phyloP scores from a whole-genome alignment of 2,797 vertebrate genomes.

The Fundulus diaphanus region DNA sequence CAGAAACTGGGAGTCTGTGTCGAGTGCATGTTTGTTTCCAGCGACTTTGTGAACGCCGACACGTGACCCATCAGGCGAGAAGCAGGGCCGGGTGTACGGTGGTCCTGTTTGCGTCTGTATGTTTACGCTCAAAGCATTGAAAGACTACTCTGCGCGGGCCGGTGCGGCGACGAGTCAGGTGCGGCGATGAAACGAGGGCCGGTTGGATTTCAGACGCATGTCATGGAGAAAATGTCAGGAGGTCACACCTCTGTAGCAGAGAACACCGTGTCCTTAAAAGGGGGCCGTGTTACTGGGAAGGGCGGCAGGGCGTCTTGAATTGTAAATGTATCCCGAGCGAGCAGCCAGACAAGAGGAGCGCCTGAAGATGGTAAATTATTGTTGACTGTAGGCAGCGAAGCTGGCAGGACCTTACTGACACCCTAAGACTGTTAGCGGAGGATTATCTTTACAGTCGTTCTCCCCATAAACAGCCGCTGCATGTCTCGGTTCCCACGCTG shows the following conservation, averaged over 20 bases:
- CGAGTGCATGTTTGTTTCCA: too few species aligned
- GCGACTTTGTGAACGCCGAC: conserved; percentile 6
- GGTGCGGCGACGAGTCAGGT: conserved; percentile 55
- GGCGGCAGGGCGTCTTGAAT: conserved; percentile 33
- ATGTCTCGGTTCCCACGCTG: conserved; percentile 30
- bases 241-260: conserved; percentile 50
- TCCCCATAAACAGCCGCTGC: conserved; percentile 19
- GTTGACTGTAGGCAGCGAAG: background rate
- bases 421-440: conserved; percentile 8
- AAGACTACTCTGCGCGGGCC: conserved; percentile 18
- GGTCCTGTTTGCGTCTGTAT: conserved; percentile 37
- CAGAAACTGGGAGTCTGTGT: background rate
- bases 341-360: background rate
- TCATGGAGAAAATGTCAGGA: conserved; percentile 62
- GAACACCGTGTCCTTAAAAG: conserved; percentile 56
- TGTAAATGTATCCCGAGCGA: conserved; percentile 34
- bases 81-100: conserved; percentile 1
- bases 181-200: conserved; percentile 38
- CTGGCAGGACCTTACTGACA: conserved; percentile 14
- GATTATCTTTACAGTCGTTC: conserved; percentile 19
- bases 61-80: conserved; percentile 21
- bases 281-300: conserved; percentile 11
- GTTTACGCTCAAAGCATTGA: conserved; percentile 46
- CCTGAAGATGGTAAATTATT: conserved; percentile 9
- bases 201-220: conserved; percentile 64